phyloP scores from a whole-genome alignment of 2,888 invertebrate genomes.

The Diachrysia chrysitis region DNA sequence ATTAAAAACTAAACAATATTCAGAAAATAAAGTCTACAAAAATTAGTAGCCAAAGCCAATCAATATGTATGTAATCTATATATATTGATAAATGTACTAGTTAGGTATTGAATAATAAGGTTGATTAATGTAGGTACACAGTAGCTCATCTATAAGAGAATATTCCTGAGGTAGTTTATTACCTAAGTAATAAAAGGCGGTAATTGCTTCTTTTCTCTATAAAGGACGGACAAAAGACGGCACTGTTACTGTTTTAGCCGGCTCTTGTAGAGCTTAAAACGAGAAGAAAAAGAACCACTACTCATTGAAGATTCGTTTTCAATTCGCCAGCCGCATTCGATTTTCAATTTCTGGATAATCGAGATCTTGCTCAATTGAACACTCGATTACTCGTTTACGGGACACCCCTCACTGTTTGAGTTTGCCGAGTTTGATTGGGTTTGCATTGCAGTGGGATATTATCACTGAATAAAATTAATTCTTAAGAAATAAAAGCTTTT shows the following conservation, averaged over 20 bases:
- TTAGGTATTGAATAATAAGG: conserved; percentile 19
- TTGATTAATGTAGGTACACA: conserved; percentile 33
- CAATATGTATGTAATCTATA: too few species aligned
- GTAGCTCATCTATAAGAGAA: conserved; percentile 30
- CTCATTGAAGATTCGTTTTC: conserved; percentile 77
- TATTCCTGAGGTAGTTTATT: conserved; percentile 49
- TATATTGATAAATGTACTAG: not conserved
- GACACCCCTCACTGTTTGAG: conserved; percentile 82
- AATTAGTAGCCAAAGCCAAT: too few species aligned
- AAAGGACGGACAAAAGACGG: conserved; percentile 57
- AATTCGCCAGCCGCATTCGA: conserved; percentile 80
- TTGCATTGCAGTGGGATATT: conserved; percentile 80
- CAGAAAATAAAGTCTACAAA: too few species aligned
- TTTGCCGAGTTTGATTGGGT: conserved; percentile 86
- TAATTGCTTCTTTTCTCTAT: conserved; percentile 59
- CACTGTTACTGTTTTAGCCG: conserved; percentile 58
- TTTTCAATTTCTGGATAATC: conserved; percentile 87
- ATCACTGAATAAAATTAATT: conserved; percentile 76
- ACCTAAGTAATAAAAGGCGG: conserved; percentile 55
- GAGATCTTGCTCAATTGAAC: conserved; percentile 88
- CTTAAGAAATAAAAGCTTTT: conserved; percentile 60
- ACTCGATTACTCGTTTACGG: conserved; percentile 87
- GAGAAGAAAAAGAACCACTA: conserved; percentile 64
- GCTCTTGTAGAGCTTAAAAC: conserved; percentile 47
- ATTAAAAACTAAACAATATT: too few species aligned